phyloP scores from a whole-genome alignment of 2,797 vertebrate species.

The Sparus aurata region DNA sequence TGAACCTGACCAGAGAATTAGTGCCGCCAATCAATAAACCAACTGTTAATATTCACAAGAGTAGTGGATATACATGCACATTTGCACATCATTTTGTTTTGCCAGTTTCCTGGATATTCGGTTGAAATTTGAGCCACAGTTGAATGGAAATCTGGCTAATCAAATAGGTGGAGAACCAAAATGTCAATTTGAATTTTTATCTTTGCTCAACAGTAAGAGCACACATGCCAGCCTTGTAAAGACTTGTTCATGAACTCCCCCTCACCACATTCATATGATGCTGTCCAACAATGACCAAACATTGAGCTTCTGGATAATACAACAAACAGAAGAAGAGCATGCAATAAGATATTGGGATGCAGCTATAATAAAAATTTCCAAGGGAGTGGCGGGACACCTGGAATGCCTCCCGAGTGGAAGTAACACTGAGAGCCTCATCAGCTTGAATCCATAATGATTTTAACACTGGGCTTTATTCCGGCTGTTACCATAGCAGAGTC shows the following conservation, averaged over 20 bases:
- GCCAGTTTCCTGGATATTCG: not conserved
- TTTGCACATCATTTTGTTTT: not conserved
- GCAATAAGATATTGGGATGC: conserved; percentile 74
- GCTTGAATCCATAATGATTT: conserved; percentile 82
- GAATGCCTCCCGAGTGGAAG: conserved; percentile 79
- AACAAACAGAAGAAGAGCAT: conserved; percentile 68
- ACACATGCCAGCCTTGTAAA: conserved; percentile 27
- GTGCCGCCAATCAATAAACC: too few species aligned
- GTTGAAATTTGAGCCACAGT: not conserved
- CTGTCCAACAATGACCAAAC: conserved; percentile 55
- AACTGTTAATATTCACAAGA: not conserved
- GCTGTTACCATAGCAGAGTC: conserved; percentile 86
- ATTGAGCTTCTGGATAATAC: conserved; percentile 73
- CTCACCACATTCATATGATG: conserved; percentile 30
- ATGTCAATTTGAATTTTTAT: not conserved
- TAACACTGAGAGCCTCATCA: conserved; percentile 79
- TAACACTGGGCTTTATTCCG: conserved; percentile 83
- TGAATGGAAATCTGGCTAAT: not conserved
- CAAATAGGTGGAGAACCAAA: not conserved
- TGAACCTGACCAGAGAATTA: too few species aligned
- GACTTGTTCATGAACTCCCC: conserved; percentile 30
- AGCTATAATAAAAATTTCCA: conserved; percentile 78
- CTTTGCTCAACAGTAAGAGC: conserved; percentile 3
- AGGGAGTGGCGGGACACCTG: conserved; percentile 79
- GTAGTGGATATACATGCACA: too few species aligned